These are phyloP conservation scores for Rhabdornis inornatus DNA, from an alignment of 2,113 vertebrate genomes.

Conservation along the genomic window DNA sequence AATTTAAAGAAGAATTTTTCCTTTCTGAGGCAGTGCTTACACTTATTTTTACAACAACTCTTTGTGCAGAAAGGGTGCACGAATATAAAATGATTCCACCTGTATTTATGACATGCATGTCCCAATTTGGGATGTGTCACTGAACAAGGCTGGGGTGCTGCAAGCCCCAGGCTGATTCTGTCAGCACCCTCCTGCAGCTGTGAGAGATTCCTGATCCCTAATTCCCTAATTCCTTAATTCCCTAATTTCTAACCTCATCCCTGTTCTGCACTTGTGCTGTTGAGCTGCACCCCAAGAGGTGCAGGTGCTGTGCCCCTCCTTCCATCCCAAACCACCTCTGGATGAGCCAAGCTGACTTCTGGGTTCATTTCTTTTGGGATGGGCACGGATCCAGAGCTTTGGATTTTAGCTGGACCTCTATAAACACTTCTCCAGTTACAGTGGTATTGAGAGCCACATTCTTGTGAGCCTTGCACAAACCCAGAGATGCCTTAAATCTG, in stretches of 20 bases:
- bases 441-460: not conserved
- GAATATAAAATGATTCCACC: not conserved
- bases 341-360: not conserved
- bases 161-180: not conserved
- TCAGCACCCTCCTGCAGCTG: not conserved
- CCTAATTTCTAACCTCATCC: not conserved
- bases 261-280: not conserved
- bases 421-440: not conserved
- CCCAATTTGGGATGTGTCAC: not conserved
- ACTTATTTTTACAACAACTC: fast-evolving
- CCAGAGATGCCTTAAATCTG: constrained; percentile 5
- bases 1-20: not conserved
- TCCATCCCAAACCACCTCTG: not conserved
- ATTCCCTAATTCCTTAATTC: not conserved
- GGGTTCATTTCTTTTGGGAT: not conserved
- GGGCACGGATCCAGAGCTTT: not conserved
- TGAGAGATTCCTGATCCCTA: not conserved
- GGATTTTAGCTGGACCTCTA: not conserved
- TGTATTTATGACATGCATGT: fast-evolving
- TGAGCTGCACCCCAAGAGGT: not conserved
- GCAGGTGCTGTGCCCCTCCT: not conserved
- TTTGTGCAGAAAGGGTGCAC: not conserved
- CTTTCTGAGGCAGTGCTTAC: not conserved
- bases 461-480: not conserved
- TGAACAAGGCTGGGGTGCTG: not conserved